Conservation (phyloP, 2,888 invertebrate genomes). For the Tinea semifulvella region DNA sequence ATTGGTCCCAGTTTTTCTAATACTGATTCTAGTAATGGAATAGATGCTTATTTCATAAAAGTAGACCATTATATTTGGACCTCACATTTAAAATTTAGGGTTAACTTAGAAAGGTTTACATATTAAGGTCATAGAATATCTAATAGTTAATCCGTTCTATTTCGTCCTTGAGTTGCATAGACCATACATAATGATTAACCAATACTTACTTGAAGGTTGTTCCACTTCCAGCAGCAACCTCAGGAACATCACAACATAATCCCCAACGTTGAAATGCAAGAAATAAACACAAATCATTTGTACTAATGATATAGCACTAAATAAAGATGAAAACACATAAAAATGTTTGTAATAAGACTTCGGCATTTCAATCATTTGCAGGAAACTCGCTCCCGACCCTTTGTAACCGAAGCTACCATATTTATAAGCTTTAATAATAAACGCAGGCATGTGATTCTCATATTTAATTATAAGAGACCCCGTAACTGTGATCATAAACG, state of each 20-base stretch:
- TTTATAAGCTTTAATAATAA: slow-evolving; percentile 71
- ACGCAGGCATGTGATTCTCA: slow-evolving; percentile 72
- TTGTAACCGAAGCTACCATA: slow-evolving; percentile 78
- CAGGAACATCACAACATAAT: slow-evolving; percentile 51
- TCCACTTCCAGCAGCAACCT: slow-evolving; percentile 50
- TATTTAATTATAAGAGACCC: slow-evolving; percentile 71
- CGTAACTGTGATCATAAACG: slow-evolving; percentile 54
- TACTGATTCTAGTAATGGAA: too few species aligned
- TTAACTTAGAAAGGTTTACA: not conserved
- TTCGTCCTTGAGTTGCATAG: not conserved
- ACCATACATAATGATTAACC: too few species aligned
- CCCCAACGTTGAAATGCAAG: slow-evolving; percentile 50
- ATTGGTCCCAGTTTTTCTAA: too few species aligned
- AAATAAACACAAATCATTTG: slow-evolving; percentile 61
- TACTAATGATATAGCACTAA: slow-evolving; percentile 57
- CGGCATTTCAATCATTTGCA: slow-evolving; percentile 72
- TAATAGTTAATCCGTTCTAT: not conserved
- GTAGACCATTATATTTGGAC: too few species aligned
- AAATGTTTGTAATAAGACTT: slow-evolving; percentile 86
- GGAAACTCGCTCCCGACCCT: slow-evolving; percentile 49
- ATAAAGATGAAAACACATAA: slow-evolving; percentile 73
- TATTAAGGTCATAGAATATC: not conserved
- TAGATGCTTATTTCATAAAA: too few species aligned
- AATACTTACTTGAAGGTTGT: slow-evolving; percentile 59
- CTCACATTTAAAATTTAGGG: too few species aligned